These are phyloP conservation scores for Luscinia luscinia DNA, from an alignment of 2,797 vertebrate genomes.

Conservation along the genomic window DNA sequence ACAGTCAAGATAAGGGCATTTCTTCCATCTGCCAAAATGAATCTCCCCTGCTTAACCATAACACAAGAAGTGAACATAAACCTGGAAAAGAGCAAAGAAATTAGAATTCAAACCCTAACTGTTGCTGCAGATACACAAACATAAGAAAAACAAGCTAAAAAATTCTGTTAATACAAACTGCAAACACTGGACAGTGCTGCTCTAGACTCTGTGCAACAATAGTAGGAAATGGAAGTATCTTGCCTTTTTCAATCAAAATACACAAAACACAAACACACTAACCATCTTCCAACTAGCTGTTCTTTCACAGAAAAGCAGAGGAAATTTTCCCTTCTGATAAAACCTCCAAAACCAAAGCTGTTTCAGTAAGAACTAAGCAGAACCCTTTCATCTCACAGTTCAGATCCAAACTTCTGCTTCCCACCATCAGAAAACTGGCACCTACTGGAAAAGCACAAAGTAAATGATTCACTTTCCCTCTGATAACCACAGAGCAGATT, in stretches of 20 bases:
- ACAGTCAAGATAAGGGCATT: not conserved
- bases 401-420: not conserved
- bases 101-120: not conserved
- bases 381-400: not conserved
- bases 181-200: not conserved
- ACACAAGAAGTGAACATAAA: not conserved
- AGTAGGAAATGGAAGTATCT: not conserved
- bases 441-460: not conserved
- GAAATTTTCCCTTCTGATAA: not conserved
- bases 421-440: not conserved
- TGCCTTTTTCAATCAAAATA: not conserved
- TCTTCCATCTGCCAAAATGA: not conserved
- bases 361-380: not conserved
- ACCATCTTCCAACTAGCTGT: not conserved
- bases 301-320: not conserved
- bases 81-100: not conserved
- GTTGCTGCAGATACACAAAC: not conserved
- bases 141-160: not conserved
- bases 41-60: not conserved
- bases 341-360: not conserved
- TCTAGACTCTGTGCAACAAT: not conserved
- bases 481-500: not conserved
- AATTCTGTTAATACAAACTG: not conserved
- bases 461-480: not conserved
- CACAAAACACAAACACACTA: not conserved